phyloP scores from a whole-genome alignment of 2,797 vertebrate genomes.

The Myiotriccus ornatus region DNA sequence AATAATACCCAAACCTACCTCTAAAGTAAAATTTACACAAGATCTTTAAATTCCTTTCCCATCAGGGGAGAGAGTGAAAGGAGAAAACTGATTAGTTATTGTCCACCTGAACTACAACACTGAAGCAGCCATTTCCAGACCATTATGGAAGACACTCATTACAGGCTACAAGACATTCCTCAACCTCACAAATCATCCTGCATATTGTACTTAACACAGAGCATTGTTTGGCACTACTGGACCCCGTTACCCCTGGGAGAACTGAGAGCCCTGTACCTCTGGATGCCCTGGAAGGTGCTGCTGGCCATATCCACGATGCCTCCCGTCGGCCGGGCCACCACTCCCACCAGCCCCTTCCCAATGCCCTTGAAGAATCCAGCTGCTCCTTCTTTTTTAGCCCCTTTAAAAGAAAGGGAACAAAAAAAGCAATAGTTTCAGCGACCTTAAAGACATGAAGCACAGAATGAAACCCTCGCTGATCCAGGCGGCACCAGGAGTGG shows the following conservation, averaged over 20 bases:
- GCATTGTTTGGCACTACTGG: neutral
- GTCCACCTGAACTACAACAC: neutral
- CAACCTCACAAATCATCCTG: neutral
- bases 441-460: neutral
- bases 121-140: neutral
- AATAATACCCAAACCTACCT: neutral
- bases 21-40: neutral
- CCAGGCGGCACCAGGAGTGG: neutral
- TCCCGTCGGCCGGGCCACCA: slow-evolving; percentile 90
- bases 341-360: slow-evolving; percentile 94
- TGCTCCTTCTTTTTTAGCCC: slow-evolving; percentile 94
- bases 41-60: neutral
- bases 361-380: slow-evolving; percentile 98
- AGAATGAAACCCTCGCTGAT: neutral
- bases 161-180: neutral
- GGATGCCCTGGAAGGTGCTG: slow-evolving; percentile 97
- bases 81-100: neutral
- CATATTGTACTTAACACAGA: neutral
- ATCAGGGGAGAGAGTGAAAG: neutral
- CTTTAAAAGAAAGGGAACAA: slow-evolving; percentile 69
- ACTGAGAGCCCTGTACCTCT: slow-evolving; percentile 79
- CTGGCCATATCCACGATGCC: slow-evolving; percentile 98
- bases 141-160: neutral
- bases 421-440: neutral
- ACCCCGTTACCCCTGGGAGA: neutral